phyloP scores from a whole-genome alignment of 2,888 invertebrate genomes.

The Balanococcus diminutus region DNA sequence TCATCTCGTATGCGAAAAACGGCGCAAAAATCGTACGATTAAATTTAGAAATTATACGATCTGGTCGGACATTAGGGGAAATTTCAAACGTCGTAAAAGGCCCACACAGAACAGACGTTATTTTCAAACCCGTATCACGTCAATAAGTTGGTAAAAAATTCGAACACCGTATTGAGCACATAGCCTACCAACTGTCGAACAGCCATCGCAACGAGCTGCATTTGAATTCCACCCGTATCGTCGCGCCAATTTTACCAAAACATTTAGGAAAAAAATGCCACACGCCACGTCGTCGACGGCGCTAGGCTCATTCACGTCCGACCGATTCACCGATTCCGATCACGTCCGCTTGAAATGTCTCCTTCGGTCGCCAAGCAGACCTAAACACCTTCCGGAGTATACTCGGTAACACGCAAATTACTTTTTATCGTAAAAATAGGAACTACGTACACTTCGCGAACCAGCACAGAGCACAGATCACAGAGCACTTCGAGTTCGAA shows the following conservation, averaged over 20 bases:
- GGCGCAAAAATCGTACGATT: neutral
- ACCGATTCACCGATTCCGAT: neutral
- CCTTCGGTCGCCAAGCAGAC: conserved; percentile 16
- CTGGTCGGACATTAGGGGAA: neutral
- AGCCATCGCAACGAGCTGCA: neutral
- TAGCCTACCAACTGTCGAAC: conserved; percentile 25
- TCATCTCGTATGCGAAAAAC: neutral
- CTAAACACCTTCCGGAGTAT: neutral
- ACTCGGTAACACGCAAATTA: conserved; percentile 12
- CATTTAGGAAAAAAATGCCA: conserved; percentile 23
- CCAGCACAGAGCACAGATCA: neutral
- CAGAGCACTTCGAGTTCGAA: neutral
- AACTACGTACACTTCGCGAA: neutral
- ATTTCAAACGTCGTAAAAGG: neutral
- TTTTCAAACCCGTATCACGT: conserved; percentile 25
- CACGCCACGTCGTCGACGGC: neutral
- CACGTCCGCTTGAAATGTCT: conserved; percentile 30
- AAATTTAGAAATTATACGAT: neutral
- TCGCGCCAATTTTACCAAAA: conserved; percentile 35
- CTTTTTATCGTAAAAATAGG: neutral
- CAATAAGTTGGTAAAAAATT: conserved; percentile 24
- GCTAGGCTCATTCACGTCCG: neutral
- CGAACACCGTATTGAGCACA: conserved; percentile 27
- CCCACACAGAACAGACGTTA: neutral
- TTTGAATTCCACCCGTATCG: conserved; percentile 38